Evolutionary conservation across 2,888 invertebrate species (phyloP).

Genomic region (Diogma glabrata): DNA sequence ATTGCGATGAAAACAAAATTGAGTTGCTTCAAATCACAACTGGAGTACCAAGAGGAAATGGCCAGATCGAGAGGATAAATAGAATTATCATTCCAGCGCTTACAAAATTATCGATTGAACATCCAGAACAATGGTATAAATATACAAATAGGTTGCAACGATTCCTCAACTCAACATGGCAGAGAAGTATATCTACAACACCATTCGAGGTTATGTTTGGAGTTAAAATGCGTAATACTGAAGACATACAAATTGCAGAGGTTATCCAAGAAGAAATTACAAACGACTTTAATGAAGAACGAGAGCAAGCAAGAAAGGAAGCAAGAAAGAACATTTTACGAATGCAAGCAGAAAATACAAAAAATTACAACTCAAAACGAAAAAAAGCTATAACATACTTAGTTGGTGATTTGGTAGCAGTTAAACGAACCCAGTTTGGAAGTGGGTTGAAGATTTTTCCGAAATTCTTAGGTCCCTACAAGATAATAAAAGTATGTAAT

Average conservation of each 20-base stretch:
- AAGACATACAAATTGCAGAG: neutral
- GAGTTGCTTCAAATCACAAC: too few species aligned
- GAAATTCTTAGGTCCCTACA: neutral
- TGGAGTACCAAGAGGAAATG: too few species aligned
- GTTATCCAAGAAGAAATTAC: neutral
- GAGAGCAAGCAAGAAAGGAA: neutral
- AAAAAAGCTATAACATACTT: neutral
- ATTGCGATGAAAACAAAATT: too few species aligned
- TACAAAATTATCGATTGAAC: neutral
- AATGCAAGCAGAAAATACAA: neutral
- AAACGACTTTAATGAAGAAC: neutral
- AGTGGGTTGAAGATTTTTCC: neutral
- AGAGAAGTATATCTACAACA: neutral
- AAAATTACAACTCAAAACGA: neutral
- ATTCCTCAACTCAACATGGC: neutral
- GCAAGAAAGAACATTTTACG: too few species aligned
- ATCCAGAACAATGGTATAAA: neutral
- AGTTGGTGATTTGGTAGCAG: too few species aligned
- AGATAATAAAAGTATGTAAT: neutral
- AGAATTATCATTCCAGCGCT: too few species aligned
- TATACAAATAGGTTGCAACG: neutral
- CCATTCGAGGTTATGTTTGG: neutral
- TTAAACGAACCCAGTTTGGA: neutral
- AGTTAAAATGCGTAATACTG: neutral
- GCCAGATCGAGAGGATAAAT: too few species aligned